Conservation (phyloP, 2,113 vertebrate species). For the Archilochus colubris region DNA sequence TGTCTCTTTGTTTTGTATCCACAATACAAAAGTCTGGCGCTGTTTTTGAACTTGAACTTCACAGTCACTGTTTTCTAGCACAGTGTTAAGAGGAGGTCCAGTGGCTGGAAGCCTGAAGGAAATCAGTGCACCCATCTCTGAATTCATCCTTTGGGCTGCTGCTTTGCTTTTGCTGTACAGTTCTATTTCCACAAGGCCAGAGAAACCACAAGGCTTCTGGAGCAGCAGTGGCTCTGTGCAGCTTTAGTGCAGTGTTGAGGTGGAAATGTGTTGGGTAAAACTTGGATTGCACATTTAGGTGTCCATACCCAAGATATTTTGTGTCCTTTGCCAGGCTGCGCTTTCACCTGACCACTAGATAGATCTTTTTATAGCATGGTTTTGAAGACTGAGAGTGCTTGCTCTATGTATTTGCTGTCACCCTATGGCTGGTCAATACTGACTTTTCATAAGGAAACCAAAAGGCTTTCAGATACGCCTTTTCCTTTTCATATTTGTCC, state of each 20-base stretch:
- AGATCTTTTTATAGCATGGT: not conserved
- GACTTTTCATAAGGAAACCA: not conserved
- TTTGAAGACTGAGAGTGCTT: not conserved
- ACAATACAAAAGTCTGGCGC: not conserved
- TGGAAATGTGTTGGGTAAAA: not conserved
- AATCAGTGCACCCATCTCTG: not conserved
- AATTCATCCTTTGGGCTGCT: not conserved
- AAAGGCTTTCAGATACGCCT: not conserved
- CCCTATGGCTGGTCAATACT: not conserved
- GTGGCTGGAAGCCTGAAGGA: not conserved
- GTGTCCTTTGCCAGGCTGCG: not conserved
- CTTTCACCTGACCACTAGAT: not conserved
- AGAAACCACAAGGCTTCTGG: not conserved
- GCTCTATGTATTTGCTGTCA: not conserved
- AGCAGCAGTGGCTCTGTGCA: not conserved
- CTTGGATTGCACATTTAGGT: accelerated
- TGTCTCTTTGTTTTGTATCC: not conserved
- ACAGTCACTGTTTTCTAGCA: not conserved
- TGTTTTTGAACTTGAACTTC: not conserved
- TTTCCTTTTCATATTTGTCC: not conserved
- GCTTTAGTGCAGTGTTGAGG: not conserved
- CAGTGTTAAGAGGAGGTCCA: not conserved
- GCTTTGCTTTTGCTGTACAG: not conserved
- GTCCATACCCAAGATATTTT: not conserved
- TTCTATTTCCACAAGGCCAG: not conserved